These are phyloP conservation scores for Pomacea maculata DNA, from an alignment of 1,140 invertebrate genomes.

Conservation along the genomic window DNA sequence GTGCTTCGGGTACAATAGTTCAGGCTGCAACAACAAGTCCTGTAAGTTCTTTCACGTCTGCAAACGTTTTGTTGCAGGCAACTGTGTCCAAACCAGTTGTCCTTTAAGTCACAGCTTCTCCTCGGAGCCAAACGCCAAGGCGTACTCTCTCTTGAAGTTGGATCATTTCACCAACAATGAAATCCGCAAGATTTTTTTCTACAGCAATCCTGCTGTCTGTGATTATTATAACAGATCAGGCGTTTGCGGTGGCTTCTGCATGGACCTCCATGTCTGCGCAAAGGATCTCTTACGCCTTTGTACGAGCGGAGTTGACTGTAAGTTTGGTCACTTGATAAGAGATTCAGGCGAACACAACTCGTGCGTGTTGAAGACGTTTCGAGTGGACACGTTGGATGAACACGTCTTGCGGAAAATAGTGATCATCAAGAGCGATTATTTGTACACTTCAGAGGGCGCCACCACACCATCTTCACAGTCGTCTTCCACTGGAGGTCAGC, in stretches of 20 bases:
- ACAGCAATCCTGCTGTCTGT: neutral
- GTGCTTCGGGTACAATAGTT: neutral
- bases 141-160: neutral
- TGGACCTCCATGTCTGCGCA: neutral
- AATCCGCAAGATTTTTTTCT: neutral
- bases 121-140: neutral
- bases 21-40: neutral
- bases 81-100: neutral
- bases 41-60: constrained; percentile 1
- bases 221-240: neutral
- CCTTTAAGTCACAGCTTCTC: neutral
- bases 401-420: neutral
- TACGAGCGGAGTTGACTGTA: neutral
- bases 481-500: too few species aligned
- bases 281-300: neutral
- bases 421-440: neutral
- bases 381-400: neutral
- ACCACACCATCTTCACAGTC: too few species aligned
- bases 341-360: neutral
- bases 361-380: neutral
- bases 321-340: neutral
- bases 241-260: too few species aligned
- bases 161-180: neutral
- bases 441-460: too few species aligned
- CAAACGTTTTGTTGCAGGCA: neutral